Evolutionary conservation across 2,888 invertebrate genomes (phyloP), one percentile per base, ranked within the genome.

Genomic region (Rhamnusium bicolor): DNA sequence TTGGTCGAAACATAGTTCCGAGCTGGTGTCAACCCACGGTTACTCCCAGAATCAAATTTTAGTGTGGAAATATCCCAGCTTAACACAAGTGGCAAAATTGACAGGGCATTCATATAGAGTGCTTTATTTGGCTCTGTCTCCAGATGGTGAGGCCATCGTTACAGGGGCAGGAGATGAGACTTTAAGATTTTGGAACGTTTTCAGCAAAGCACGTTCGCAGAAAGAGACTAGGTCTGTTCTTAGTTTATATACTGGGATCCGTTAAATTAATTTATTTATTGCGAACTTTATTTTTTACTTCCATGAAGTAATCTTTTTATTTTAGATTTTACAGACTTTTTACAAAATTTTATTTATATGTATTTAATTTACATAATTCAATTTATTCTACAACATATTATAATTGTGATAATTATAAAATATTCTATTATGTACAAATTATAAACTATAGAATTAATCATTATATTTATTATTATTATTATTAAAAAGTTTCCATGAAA

Each of bases 141-240:
- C 99, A 0, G 98, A 98, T 87, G 99, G 99, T 32, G 98, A 99
- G 87, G 97, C 98, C 1, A 99, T 99, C 78, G 99, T 99, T 0
- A 99, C 99, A 0, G 99, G 99, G 24, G 99, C 99, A 0, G 99
- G 99, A 0, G 99, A 99, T 88, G 99, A 99, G 87, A 99, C 99
- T 0, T 90, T 99, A 4, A 91, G 99, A 6, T 99, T 99, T 88
- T 99, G 98, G 99, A 98, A 98, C 90, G 98, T 99, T 0, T 99
- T 99, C 89, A 98, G 97, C 85, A 99, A 99, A 90, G 97, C 97
- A 14, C 92, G 97, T 46, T 97, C 97, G 71, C 96, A 96, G 86
- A 96, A 96, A 87, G 97, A 97, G 87, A 96, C 96, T 82, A 95
- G 97, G 88, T 97, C 97, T 75, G 96, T 97, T 66, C 91, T 98